A percentile compares a stretch with the other conserved stretches of the same genome.
Evolutionary conservation across 2,797 vertebrate species (phyloP).

Genomic region (Hirundo rustica): DNA sequence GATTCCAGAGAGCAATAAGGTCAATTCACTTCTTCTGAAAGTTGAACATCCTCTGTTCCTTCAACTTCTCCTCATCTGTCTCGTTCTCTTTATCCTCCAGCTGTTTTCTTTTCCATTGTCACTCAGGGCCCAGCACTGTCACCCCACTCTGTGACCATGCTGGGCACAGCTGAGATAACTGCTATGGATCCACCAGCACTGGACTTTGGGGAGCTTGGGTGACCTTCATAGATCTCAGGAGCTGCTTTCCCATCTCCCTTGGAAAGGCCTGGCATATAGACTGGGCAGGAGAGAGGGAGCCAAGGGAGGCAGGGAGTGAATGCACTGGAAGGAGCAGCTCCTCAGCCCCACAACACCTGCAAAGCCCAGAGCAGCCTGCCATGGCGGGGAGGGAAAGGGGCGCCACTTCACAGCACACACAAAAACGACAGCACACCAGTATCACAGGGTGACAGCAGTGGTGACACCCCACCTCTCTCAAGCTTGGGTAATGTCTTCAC

Average conservation of each 20-base stretch:
- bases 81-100: background rate
- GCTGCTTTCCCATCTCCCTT: background rate
- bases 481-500: no score
- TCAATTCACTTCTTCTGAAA: background rate
- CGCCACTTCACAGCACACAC: no score
- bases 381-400: no score
- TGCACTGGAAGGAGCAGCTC: background rate
- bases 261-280: background rate
- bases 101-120: background rate
- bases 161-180: fast-evolving
- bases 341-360: background rate
- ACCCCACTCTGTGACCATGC: background rate
- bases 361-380: background rate
- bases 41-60: fast-evolving
- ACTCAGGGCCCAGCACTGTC: background rate
- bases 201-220: background rate
- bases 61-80: background rate
- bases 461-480: background rate
- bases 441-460: no score
- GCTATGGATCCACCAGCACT: background rate
- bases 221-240: background rate
- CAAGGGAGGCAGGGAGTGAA: no score
- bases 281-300: background rate
- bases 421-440: background rate
- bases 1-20: no score